Evolutionary conservation across 1,140 invertebrate genomes (phyloP).

Genomic region (Pseudomyrmex pallidus): DNA sequence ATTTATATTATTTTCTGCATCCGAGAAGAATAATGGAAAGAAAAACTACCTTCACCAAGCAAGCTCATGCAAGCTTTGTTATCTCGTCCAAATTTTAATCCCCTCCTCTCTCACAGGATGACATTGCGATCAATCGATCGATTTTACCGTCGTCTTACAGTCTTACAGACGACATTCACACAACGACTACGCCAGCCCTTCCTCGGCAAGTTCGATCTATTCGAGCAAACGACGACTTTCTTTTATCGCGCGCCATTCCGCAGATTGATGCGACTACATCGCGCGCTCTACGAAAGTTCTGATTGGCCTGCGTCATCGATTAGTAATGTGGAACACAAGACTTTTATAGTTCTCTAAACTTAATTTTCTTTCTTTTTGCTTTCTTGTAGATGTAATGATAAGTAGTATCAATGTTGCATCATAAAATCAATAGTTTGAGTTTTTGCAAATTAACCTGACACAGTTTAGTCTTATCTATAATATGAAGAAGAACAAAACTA

Average conservation of each 20-base stretch:
- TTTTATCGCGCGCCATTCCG: slow-evolving; percentile 27
- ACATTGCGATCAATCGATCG: slow-evolving; percentile 22
- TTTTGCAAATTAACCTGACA: background rate
- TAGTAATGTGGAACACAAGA: slow-evolving; percentile 22
- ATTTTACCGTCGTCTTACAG: slow-evolving; percentile 1
- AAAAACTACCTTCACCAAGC: background rate
- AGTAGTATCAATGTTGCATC: background rate
- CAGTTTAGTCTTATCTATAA: background rate
- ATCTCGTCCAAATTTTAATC: background rate
- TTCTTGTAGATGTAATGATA: background rate
- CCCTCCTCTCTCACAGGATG: background rate
- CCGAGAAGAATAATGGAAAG: background rate
- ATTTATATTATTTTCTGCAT: background rate
- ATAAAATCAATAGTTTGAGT: background rate
- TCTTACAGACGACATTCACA: slow-evolving; percentile 28
- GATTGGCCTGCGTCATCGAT: slow-evolving; percentile 44
- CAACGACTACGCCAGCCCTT: slow-evolving; percentile 37
- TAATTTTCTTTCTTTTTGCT: slow-evolving; percentile 31
- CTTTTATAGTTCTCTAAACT: slow-evolving; percentile 1
- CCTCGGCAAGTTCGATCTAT: slow-evolving; percentile 29
- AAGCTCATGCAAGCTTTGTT: slow-evolving; percentile 10
- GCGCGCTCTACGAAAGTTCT: slow-evolving; percentile 8
- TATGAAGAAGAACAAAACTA: background rate
- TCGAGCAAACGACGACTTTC: slow-evolving; percentile 31
- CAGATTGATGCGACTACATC: slow-evolving; percentile 42